A percentile compares a stretch with the other conserved stretches of the same genome.
phyloP scores from a whole-genome alignment of 2,113 vertebrate genomes.

The Fulmarus glacialis region DNA sequence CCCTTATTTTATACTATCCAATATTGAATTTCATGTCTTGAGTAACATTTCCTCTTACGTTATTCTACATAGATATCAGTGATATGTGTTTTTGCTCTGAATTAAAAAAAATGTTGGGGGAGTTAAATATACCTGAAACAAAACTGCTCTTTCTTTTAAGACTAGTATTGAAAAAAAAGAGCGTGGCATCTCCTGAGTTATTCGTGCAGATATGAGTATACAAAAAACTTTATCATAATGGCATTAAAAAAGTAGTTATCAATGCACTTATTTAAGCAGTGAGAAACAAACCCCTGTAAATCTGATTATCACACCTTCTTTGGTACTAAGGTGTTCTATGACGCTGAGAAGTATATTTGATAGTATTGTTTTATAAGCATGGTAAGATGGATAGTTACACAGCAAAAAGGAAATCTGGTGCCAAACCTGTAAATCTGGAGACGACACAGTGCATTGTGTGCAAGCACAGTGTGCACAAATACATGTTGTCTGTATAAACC shows the following conservation, averaged over 20 bases:
- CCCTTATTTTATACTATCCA: neutral
- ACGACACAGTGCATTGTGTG: neutral
- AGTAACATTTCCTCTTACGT: neutral
- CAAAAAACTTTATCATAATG: neutral
- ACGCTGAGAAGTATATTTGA: neutral
- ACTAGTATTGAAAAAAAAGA: neutral
- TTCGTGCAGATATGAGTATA: neutral
- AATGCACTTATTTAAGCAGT: neutral
- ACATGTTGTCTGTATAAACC: neutral
- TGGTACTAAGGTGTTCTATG: neutral
- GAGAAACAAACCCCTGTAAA: constrained; percentile 21
- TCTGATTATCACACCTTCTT: constrained; percentile 11
- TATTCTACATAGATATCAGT: neutral
- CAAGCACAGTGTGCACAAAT: neutral
- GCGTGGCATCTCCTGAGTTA: neutral
- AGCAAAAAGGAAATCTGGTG: neutral
- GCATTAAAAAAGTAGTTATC: neutral
- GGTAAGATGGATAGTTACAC: neutral
- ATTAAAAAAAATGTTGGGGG: neutral
- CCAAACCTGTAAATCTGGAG: neutral
- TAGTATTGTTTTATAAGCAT: neutral
- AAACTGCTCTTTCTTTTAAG: neutral
- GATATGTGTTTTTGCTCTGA: neutral
- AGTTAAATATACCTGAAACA: neutral
- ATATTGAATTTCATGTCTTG: neutral